These are phyloP conservation scores for Diphyllodes magnificus DNA, from an alignment of 2,113 vertebrate species.

Conservation along the genomic window DNA sequence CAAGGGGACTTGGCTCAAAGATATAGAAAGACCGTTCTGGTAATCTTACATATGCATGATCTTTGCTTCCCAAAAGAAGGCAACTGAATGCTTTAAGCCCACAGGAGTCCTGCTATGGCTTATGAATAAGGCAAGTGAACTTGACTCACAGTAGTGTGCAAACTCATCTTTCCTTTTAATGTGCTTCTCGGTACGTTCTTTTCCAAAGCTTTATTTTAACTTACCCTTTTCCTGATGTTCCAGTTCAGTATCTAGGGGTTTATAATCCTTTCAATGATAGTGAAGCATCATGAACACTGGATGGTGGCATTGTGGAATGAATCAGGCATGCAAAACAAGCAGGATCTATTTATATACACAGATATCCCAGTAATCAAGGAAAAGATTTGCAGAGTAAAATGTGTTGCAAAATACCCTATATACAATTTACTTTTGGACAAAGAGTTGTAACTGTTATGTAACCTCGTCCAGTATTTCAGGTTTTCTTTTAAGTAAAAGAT, in stretches of 20 bases:
- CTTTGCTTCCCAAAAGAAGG: not conserved
- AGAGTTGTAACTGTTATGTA: not conserved
- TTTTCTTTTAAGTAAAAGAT: not conserved
- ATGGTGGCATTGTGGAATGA: conserved; percentile 42
- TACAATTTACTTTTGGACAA: not conserved
- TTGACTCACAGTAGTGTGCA: not conserved
- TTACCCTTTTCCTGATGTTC: not conserved
- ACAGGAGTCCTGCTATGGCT: not conserved
- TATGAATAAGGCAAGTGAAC: not conserved
- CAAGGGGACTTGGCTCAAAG: not conserved
- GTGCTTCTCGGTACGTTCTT: not conserved
- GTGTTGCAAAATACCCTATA: not conserved
- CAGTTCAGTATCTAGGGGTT: not conserved
- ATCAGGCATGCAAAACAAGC: not conserved
- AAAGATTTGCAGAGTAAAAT: not conserved
- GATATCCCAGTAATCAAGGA: not conserved
- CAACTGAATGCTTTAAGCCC: not conserved
- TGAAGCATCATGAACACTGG: conserved; percentile 8
- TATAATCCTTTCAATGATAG: not conserved
- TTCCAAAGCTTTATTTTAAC: not conserved
- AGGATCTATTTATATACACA: not conserved
- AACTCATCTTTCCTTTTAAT: not conserved
- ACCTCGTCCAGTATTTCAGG: not conserved
- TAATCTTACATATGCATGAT: not conserved
- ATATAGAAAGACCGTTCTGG: not conserved